phyloP scores from a whole-genome alignment of 2,113 vertebrate species.

The Gambusia affinis region DNA sequence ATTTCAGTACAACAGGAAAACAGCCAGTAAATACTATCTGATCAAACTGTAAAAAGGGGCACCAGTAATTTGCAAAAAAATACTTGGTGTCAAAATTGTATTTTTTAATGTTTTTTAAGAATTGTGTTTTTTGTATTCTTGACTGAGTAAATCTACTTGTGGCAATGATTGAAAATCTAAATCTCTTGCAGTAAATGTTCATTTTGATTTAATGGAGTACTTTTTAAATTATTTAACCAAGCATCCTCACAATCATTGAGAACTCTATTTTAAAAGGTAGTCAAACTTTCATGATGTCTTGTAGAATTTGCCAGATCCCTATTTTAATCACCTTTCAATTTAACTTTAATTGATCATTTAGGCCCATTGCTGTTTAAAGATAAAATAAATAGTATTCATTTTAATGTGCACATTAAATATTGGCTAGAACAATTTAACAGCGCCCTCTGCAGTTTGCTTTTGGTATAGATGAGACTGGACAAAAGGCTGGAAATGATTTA shows the following conservation, averaged over 20 bases:
- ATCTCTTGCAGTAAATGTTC: neutral
- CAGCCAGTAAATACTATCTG: too few species aligned
- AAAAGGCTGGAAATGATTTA: neutral
- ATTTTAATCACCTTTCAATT: neutral
- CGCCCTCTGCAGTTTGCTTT: constrained; percentile 1
- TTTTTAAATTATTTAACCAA: neutral
- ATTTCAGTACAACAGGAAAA: neutral
- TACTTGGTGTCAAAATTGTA: too few species aligned
- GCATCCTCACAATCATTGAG: neutral
- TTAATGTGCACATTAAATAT: neutral
- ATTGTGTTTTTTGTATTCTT: neutral
- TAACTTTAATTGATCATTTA: neutral
- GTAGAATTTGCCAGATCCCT: neutral
- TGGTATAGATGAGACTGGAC: neutral
- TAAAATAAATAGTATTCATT: too few species aligned
- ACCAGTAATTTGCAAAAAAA: too few species aligned
- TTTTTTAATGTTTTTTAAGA: neutral
- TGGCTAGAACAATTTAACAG: neutral
- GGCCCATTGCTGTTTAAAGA: too few species aligned
- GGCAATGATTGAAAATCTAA: neutral
- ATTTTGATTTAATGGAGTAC: neutral
- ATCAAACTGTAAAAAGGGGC: too few species aligned
- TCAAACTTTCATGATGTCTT: too few species aligned
- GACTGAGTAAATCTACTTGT: neutral
- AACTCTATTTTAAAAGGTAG: neutral